These are phyloP conservation scores for Cryptoprocta ferox DNA, from an alignment of 2,797 vertebrate species.

Conservation along the genomic window DNA sequence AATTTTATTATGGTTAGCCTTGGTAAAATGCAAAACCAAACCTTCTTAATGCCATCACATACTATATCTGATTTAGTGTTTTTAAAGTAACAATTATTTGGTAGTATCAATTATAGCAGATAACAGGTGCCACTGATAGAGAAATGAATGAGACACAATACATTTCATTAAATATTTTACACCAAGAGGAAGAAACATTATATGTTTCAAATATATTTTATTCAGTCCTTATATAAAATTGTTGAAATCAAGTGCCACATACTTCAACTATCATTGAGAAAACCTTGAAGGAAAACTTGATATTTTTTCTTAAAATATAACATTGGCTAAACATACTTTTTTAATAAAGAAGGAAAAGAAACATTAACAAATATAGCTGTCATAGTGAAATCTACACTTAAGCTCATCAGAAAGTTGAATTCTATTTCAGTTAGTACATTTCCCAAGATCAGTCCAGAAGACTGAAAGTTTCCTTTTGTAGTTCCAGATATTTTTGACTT, in stretches of 20 bases:
- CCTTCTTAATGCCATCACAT: not conserved
- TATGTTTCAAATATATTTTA: not conserved
- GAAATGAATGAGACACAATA: not conserved
- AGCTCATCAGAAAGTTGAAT: not conserved
- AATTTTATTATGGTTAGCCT: not conserved
- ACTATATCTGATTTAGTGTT: not conserved
- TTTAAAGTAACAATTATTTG: conserved; percentile 13
- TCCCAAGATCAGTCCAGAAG: not conserved
- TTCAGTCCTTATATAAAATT: not conserved
- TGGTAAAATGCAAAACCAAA: not conserved
- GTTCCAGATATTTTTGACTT: not conserved
- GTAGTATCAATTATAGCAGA: not conserved
- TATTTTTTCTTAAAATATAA: not conserved
- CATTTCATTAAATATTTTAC: not conserved
- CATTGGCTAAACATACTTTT: not conserved
- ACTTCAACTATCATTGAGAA: not conserved
- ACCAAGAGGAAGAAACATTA: not conserved
- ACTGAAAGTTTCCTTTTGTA: not conserved
- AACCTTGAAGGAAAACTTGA: not conserved
- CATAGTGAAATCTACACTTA: not conserved
- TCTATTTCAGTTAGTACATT: not conserved
- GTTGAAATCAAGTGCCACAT: not conserved
- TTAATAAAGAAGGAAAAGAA: not conserved
- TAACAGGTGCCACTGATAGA: not conserved
- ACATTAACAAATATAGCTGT: not conserved